phyloP scores from a whole-genome alignment of 2,113 vertebrate genomes.

The Vireo altiloquus region DNA sequence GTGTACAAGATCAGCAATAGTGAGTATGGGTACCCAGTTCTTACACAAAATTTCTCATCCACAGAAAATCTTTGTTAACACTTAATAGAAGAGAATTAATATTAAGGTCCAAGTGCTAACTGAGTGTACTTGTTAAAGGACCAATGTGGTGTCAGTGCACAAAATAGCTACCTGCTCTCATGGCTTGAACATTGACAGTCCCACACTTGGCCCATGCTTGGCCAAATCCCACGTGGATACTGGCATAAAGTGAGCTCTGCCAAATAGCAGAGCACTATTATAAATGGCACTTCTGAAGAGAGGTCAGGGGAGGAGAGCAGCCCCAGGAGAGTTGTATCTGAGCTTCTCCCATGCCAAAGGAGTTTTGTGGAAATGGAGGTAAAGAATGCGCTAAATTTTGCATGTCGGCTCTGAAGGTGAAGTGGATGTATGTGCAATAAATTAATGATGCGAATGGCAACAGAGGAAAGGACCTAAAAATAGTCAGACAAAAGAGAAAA shows the following conservation, averaged over 20 bases:
- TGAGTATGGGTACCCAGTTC: background rate
- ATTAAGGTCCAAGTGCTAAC: background rate
- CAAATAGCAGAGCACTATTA: background rate
- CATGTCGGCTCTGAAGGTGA: background rate
- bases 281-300: background rate
- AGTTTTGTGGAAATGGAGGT: background rate
- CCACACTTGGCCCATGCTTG: background rate
- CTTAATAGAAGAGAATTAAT: background rate
- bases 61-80: background rate
- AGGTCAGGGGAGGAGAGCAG: background rate
- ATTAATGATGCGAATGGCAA: background rate
- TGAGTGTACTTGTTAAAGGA: background rate
- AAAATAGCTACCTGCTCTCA: background rate
- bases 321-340: background rate
- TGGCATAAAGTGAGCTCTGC: background rate
- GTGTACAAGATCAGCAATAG: background rate
- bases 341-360: background rate
- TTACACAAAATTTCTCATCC: background rate
- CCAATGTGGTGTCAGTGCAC: background rate
- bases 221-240: background rate
- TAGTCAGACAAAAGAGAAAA: background rate
- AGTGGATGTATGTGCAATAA: background rate
- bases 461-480: background rate
- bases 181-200: background rate
- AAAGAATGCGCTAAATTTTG: background rate